Evolutionary conservation across 2,113 vertebrate species (phyloP), one percentile per base, ranked within the genome.

Genomic region (Zonotrichia leucophrys): DNA sequence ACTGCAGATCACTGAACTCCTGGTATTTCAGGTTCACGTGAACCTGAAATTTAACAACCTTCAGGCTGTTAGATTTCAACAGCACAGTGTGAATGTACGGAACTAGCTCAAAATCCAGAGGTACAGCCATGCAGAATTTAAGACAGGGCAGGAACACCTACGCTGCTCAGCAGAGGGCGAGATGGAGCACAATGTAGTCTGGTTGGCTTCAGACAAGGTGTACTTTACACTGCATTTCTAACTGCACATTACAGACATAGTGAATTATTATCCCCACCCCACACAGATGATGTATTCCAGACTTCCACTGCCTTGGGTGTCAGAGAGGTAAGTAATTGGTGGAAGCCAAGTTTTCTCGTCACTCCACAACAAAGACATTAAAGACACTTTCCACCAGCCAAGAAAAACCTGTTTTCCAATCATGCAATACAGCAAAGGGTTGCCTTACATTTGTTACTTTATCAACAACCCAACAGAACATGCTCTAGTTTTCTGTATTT

Each of bases 31-130:
- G 24, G 22, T n/a, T 73, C 33, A 23, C 0, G 2, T 5, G 30
- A 42, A 79, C 11, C 19, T 56, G 31, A 55, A 55, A 33, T 33
- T 8, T 21, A 55, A 55, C 12, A 55, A 33, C 30, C 30, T 55
- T 21, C 53, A 93, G 15, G 31, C 52, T 46, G 21, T 17, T 31
- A 64, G 31, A 31, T 62, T 41, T 52, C 24, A 55, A 13, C 49
- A 64, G 52, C 35, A 25, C 0, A 2, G 22, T 44, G 33, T 35
- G n/a, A 68, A 75, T 52, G 87, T 14, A 56, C 0, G 0, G 37
- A 90, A 39, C 22, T 31, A 79, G 37, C 11, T 87, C 66, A 72
- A 68, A 82, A 85, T 11, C 8, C 1, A 0, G 53, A 83, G 42
- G 8, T n/a, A 27, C 39, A 82, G 74, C 10, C 69, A 33, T 3